phyloP scores from a whole-genome alignment of 2,113 vertebrate species.

The Spizaetus ornatus region DNA sequence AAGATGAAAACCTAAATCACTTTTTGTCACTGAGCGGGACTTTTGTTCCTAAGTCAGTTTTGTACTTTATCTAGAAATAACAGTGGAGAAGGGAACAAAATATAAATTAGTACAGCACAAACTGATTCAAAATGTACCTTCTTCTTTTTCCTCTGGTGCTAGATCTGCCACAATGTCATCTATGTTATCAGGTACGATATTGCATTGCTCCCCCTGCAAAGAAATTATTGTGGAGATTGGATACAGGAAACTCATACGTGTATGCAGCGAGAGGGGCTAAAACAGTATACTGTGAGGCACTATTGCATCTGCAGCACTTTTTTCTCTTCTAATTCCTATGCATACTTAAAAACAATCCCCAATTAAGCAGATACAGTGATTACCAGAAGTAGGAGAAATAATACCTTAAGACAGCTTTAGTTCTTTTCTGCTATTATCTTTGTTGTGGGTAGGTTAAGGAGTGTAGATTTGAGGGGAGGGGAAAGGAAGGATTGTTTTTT shows the following conservation, averaged over 20 bases:
- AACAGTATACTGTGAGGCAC: background rate
- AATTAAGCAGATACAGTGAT: background rate
- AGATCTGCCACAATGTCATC: slow-evolving; percentile 98
- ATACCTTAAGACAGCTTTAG: background rate
- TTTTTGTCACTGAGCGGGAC: background rate
- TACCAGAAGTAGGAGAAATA: background rate
- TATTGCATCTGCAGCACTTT: background rate
- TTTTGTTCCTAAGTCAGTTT: background rate
- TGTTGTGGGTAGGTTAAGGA: background rate
- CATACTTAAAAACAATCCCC: background rate
- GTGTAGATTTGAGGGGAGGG: background rate
- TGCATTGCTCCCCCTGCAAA: slow-evolving; percentile 96
- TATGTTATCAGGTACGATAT: slow-evolving; percentile 94
- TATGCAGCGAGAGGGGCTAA: background rate
- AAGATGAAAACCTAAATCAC: background rate
- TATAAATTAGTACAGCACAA: background rate
- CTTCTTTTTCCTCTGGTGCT: slow-evolving; percentile 95
- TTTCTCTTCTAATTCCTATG: background rate
- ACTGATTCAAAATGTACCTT: slow-evolving; percentile 79
- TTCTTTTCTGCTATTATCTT: background rate
- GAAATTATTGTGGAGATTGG: slow-evolving; percentile 13
- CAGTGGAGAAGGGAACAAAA: background rate
- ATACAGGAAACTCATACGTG: background rate
- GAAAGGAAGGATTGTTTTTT: background rate
- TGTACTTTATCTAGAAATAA: background rate